Evolutionary conservation across 2,888 invertebrate genomes (phyloP), one percentile per base, ranked within the genome.

Genomic region (Cantharis lateralis): DNA sequence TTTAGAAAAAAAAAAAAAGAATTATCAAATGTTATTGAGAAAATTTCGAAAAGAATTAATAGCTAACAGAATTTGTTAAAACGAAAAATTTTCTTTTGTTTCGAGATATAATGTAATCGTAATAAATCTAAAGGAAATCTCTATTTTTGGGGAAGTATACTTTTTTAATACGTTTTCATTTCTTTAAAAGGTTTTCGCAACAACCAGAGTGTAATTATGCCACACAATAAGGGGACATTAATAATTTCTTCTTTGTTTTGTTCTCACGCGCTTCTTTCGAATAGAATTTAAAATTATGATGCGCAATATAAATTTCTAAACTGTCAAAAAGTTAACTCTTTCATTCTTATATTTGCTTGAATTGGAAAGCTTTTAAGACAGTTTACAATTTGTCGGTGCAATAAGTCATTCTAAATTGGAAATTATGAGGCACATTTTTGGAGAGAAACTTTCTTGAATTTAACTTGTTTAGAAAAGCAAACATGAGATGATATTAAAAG

Each of bases 101-200:
- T 32, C 48, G 11, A 69, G 32, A 69, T 69, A 18, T 26, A 62
- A 62, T 69, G 48, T 70, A 74, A 74, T 69, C 74, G 70, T 62
- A 73, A 74, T 74, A 75, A 80, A 80, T 79, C 79, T 77, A 78
- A 73, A 72, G 76, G 76, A 79, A 80, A 81, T 80, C 77, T 78
- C 80, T 79, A 80, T 80, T 82, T 79, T 80, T 78, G 78, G 73
- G 80, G 15, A 61, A 79, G 80, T 78, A 80, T 80, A 81, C 69
- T 80, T 82, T 83, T 84, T 82, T 82, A 81, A 82, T 82, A 84
- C 84, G 82, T 85, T 85, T 85, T 85, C 85, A 85, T 85, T 85
- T 85, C 84, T 85, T 85, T 85, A 85, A 85, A 85, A 84, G 85
- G 83, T 82, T 84, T 84, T 83, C 81, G 81, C 70, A 81, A 80